Evolutionary conservation across 2,888 invertebrate species (phyloP), one percentile per base, ranked within the genome.

Genomic region (Furcula furcula): DNA sequence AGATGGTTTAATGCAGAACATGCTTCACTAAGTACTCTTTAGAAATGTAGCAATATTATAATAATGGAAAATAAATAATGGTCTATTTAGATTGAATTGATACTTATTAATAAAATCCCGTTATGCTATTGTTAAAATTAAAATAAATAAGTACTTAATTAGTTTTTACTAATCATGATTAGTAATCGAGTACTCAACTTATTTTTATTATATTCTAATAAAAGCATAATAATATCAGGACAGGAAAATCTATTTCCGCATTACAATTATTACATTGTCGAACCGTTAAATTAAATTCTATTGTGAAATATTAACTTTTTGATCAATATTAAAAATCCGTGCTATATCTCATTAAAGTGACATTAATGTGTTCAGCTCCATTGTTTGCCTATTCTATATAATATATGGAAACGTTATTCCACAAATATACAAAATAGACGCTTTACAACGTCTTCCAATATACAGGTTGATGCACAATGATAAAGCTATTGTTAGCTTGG

Each of bases 201-300:
- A 10, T 23, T 16, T 21, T 14, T 5, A 35, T 36, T 41, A 36
- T 15, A 10, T 23, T 16, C 21, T 14, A 7, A 35, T 36, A 44
- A 36, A 42, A n/a, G 13, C 25, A 26, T 34, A 30, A 35, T 31
- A 27, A 18, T 14, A 18, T 22, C n/a, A n/a, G n/a, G n/a, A n/a
- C n/a, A 20, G 21, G 41, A 55, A 57, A 56, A 56, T 44, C 46
- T 53, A 70, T 75, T 79, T 76, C 65, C 58, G 60, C 40, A 55
- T 49, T 40, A 50, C 36, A 60, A 56, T 62, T 45, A 58, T 55
- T 18, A 57, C 65, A 68, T n/a, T n/a, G n/a, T 37, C 57, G 55
- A 68, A 76, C 67, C 71, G 67, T 68, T 65, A 74, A 77, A 78
- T 77, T 73, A 66, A 72, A 70, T 51, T 58, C 46, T 44, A 55